Percentiles rank a stretch among this genome's conserved stretches.
Evolutionary conservation across 2,113 vertebrate species (phyloP).

Genomic region (Zosterops pallidus): DNA sequence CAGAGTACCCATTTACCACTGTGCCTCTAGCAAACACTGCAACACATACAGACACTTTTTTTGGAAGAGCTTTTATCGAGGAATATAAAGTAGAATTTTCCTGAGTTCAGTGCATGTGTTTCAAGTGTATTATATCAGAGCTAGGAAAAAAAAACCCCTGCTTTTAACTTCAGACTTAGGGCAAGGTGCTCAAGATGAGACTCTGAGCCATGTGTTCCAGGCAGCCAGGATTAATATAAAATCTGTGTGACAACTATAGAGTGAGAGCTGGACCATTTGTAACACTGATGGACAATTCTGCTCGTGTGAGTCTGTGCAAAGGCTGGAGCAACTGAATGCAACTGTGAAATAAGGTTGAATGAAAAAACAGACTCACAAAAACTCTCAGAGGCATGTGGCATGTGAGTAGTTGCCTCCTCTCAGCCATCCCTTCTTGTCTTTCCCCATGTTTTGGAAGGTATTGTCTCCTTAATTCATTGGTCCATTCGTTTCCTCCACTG

Average conservation of each 20-base stretch:
- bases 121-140: background rate
- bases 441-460: background rate
- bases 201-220: background rate
- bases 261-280: background rate
- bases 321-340: background rate
- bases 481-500: background rate
- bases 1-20: slow-evolving; percentile 29
- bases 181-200: background rate
- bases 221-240: background rate
- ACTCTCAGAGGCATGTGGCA: background rate
- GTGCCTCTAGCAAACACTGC: slow-evolving; percentile 34
- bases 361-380: background rate
- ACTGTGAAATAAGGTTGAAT: background rate
- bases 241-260: background rate
- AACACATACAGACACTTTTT: background rate
- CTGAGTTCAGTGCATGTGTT: background rate
- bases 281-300: background rate
- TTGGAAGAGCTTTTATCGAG: background rate
- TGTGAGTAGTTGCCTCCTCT: background rate
- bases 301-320: background rate
- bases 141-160: accelerated
- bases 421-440: background rate
- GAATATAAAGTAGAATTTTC: slow-evolving; percentile 6
- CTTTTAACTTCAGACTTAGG: background rate
- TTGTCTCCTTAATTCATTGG: background rate